Evolutionary conservation across 2,113 vertebrate species (phyloP), one percentile per base, ranked within the genome.

Genomic region (Halichoerus grypus): DNA sequence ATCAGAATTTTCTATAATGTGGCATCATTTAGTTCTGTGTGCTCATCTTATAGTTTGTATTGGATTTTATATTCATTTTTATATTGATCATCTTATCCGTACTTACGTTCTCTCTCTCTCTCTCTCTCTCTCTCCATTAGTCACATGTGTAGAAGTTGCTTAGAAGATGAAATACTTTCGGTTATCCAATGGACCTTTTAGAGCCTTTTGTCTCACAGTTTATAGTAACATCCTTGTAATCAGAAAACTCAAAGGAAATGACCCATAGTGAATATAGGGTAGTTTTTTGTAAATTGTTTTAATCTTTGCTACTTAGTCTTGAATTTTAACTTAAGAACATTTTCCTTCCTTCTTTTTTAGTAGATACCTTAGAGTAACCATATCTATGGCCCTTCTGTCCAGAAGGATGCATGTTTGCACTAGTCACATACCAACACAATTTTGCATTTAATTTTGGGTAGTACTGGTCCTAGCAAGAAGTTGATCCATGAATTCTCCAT

Each of bases 51-150:
- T 7, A 69, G 7, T 74, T 26, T 77, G 7, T 88, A 26, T 84
- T 97, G 88, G 14, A 28, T 65, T 95, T 94, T 92, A 24, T 83
- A 72, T 69, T 95, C n/a, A 76, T 88, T 97, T 93, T 92, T 72
- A 90, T 8, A 63, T 57, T 79, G 69, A 83, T 42, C 86, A 22
- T 96, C 36, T 82, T 95, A 26, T 49, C 16, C 12, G 80, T 15
- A 74, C 14, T 65, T 84, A 67, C 1, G n/a, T 71, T 42, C 39
- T 42, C 39, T 42, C 39, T 42, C 4, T 31, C 24, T 61, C 0
- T 19, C 18, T 69, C 5, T n/a, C 7, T 74, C 22, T 83, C 19
- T 91, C 76, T 92, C 11, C 39, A 10, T 86, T 79, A 87, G 53
- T 15, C 28, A 83, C 42, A 21, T 59, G 28, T 82, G 22, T 81